These are phyloP conservation scores for Agonopterix subpropinquella DNA, from an alignment of 2,888 invertebrate genomes.

Conservation along the genomic window DNA sequence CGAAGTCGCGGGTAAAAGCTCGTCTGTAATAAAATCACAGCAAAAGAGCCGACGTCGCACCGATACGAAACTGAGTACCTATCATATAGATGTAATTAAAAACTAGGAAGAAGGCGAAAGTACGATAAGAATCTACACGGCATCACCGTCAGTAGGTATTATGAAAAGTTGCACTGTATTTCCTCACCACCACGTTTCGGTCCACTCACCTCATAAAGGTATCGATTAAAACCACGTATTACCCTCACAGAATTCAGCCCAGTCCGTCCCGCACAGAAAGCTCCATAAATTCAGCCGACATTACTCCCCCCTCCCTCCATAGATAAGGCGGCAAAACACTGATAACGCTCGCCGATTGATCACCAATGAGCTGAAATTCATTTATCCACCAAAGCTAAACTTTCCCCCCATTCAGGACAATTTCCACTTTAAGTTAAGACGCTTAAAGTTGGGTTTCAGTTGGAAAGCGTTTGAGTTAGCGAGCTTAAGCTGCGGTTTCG, in stretches of 20 bases:
- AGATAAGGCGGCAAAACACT: conserved; percentile 52
- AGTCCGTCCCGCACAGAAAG: not conserved
- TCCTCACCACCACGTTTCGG: too few species aligned
- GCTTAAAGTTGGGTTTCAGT: conserved; percentile 19
- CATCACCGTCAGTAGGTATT: too few species aligned
- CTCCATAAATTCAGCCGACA: not conserved
- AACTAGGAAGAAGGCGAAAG: too few species aligned
- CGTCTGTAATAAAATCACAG: too few species aligned
- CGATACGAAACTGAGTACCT: too few species aligned
- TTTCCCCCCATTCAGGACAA: conserved; percentile 14
- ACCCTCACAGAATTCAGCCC: not conserved
- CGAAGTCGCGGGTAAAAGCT: too few species aligned
- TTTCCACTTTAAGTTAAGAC: conserved; percentile 14
- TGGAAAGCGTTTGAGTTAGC: not conserved
- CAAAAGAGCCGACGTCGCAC: too few species aligned
- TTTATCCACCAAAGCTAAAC: conserved; percentile 48
- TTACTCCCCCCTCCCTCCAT: not conserved
- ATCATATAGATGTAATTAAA: too few species aligned
- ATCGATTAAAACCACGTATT: not conserved
- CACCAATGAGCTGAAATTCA: conserved; percentile 69
- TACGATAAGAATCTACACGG: too few species aligned
- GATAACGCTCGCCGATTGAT: conserved; percentile 66
- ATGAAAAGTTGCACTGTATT: too few species aligned
- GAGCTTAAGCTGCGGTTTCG: conserved; percentile 15
- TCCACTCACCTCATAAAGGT: too few species aligned